Evolutionary conservation across 2,888 invertebrate genomes (phyloP), one percentile per base, ranked within the genome.

Genomic region (Troides aeacus): DNA sequence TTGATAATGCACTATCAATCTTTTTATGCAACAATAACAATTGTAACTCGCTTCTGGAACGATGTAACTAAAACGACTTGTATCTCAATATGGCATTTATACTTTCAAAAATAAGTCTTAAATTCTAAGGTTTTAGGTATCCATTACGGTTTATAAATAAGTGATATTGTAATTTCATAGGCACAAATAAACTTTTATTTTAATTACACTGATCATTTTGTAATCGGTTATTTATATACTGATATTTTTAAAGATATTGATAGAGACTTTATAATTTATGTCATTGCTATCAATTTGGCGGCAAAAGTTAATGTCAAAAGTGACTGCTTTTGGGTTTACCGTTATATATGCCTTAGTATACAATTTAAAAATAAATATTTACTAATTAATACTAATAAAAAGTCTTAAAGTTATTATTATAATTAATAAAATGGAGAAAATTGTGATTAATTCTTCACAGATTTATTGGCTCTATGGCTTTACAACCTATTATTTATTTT

Each of bases 51-150:
- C 76, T 78, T 81, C 82, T 80, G 78, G 75, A 73, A 74, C 70
- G 69, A 67, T 74, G 72, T 75, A 74, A 77, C 76, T 77, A 77
- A 73, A 71, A 64, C 60, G 73, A 74, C 75, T 79, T 73, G 72
- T 75, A 71, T 75, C 75, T 77, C 78, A 74, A 79, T 82, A 82
- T 81, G 78, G 86, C 88, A 88, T 89, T 89, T 87, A 87, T 86
- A 82, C 79, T 83, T 82, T 79, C 77, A 73, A 74, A 76, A 76
- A 74, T 84, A 84, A 81, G 78, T 83, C 80, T 81, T 81, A 82
- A 79, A 74, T 74, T 77, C 76, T 79, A 78, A 75, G 76, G 68
- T 72, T 74, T 81, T 80, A 77, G 78, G 69, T 74, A 71, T 72
- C 42, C 60, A 62, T 23, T 65, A 66, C 63, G 59, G 50, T 69